phyloP scores from a whole-genome alignment of 2,113 vertebrate genomes.

The Anhinga anhinga region DNA sequence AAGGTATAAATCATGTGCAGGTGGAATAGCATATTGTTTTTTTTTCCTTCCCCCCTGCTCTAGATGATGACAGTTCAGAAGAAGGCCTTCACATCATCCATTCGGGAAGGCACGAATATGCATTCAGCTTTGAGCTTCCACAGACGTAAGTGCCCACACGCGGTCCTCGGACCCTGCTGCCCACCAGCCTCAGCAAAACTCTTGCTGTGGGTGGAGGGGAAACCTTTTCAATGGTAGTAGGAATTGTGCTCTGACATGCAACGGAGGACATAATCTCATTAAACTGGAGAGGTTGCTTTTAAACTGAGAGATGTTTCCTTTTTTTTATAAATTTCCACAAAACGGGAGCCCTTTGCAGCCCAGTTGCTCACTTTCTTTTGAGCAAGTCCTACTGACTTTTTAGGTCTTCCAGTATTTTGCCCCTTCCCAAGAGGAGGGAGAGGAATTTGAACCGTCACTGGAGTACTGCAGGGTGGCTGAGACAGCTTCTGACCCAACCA shows the following conservation, averaged over 20 bases:
- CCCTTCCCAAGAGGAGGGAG: not conserved
- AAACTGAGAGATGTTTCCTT: not conserved
- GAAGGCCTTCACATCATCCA: conserved; percentile 95
- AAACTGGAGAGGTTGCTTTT: conserved; percentile 69
- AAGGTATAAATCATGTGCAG: not conserved
- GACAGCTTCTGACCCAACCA: not conserved
- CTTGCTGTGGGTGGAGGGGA: conserved; percentile 45
- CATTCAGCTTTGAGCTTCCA: conserved; percentile 99
- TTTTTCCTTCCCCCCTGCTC: not conserved
- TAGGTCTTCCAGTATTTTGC: not conserved
- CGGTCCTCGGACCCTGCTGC: not conserved
- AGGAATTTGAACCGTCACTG: not conserved
- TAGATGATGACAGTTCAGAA: conserved; percentile 97
- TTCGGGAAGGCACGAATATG: conserved; percentile 99
- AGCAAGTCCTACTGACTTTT: not conserved
- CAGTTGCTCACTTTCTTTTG: not conserved
- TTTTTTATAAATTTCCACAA: not conserved
- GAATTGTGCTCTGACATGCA: conserved; percentile 45
- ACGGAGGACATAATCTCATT: conserved; percentile 42
- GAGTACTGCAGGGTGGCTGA: not conserved
- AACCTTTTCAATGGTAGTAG: conserved; percentile 73
- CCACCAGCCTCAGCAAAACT: not conserved
- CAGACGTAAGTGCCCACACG: conserved; percentile 86
- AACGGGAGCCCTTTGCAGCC: not conserved
- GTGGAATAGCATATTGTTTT: not conserved